Percentiles rank a stretch among this genome's conserved stretches.
Conservation (phyloP, 2,797 vertebrate species). For the Esox masquinongy region DNA sequence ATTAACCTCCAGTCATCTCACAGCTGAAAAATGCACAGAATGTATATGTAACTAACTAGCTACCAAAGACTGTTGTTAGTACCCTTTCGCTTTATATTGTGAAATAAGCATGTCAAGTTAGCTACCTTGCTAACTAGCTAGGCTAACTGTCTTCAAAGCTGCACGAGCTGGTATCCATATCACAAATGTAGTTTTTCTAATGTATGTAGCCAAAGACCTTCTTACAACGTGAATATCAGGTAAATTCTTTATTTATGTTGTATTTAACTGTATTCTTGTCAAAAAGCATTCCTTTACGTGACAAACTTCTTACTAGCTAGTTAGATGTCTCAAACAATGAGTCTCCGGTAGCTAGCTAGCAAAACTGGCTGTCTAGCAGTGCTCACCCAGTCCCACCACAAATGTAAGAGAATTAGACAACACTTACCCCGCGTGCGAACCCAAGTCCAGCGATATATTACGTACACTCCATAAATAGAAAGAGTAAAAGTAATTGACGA, state of each 20-base stretch:
- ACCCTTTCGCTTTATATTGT: not conserved
- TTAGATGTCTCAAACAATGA: conserved; percentile 50
- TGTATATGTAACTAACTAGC: not conserved
- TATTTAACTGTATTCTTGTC: not conserved
- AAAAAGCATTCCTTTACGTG: not conserved
- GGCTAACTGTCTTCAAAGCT: conserved; percentile 50
- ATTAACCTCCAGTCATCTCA: not conserved
- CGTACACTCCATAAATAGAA: conserved; percentile 65
- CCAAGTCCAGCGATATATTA: conserved; percentile 66
- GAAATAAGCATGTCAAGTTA: not conserved
- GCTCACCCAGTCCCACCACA: conserved; percentile 38
- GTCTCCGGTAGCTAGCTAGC: conserved; percentile 51
- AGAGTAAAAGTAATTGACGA: conserved; percentile 35
- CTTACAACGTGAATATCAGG: not conserved
- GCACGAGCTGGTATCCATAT: conserved; percentile 14
- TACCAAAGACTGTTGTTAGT: not conserved
- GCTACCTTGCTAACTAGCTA: conserved; percentile 50
- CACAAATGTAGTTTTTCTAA: conserved; percentile 33
- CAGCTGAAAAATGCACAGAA: not conserved
- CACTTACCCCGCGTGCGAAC: conserved; percentile 74
- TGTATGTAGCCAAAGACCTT: not conserved
- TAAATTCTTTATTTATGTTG: not conserved
- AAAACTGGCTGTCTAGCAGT: conserved; percentile 50
- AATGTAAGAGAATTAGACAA: conserved; percentile 57
- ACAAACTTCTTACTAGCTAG: conserved; percentile 1